Conservation (phyloP, 2,888 invertebrate species). For the Callyntrura sp. region DNA sequence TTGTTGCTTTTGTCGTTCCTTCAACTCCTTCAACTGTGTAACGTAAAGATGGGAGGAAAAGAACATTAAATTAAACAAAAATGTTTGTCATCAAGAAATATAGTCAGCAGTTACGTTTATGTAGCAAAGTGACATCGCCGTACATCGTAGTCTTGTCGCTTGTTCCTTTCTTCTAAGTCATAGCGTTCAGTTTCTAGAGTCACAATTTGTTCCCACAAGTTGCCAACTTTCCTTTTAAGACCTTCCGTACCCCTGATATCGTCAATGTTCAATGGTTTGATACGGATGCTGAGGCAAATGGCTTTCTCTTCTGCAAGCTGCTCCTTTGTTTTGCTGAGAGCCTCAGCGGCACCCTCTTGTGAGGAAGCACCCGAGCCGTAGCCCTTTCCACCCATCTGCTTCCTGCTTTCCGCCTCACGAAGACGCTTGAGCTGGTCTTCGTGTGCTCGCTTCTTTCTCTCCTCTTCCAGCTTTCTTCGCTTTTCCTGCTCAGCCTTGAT, state of each 20-base stretch:
- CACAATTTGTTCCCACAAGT: slow-evolving; percentile 77
- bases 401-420: slow-evolving; percentile 73
- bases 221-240: slow-evolving; percentile 66
- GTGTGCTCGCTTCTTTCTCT: slow-evolving; percentile 77
- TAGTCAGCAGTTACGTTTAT: background rate
- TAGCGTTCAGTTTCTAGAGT: slow-evolving; percentile 79
- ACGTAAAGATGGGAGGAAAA: background rate
- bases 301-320: slow-evolving; percentile 80
- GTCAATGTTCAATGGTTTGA: slow-evolving; percentile 79
- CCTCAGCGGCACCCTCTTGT: slow-evolving; percentile 75
- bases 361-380: slow-evolving; percentile 60
- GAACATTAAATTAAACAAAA: background rate
- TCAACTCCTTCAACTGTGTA: slow-evolving; percentile 92
- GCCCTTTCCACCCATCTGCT: slow-evolving; percentile 73
- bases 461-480: slow-evolving; percentile 76
- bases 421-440: slow-evolving; percentile 77
- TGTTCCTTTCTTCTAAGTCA: slow-evolving; percentile 80
- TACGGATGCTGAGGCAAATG: slow-evolving; percentile 77
- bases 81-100: background rate
- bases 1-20: slow-evolving; percentile 99
- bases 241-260: slow-evolving; percentile 56
- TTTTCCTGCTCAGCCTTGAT: slow-evolving; percentile 77
- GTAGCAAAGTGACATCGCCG: background rate
- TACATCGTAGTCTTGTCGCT: slow-evolving; percentile 81
- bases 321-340: slow-evolving; percentile 80